A percentile compares a stretch with the other conserved stretches of the same genome.
These are phyloP conservation scores for Sardinella longiceps DNA, from an alignment of 2,797 vertebrate genomes.

Conservation along the genomic window DNA sequence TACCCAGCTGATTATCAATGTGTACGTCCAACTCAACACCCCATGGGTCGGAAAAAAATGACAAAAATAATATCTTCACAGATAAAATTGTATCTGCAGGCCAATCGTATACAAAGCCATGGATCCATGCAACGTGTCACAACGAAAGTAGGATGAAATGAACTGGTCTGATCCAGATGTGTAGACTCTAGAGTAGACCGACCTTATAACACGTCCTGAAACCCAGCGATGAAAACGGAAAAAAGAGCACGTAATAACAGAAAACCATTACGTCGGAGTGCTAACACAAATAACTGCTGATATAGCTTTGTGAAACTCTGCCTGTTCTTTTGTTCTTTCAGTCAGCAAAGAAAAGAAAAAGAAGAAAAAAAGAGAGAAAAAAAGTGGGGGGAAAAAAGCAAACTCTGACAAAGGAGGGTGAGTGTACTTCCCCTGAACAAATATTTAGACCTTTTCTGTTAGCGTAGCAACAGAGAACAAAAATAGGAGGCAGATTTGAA, in stretches of 20 bases:
- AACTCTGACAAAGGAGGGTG: neutral
- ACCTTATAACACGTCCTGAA: neutral
- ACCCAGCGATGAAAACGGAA: neutral
- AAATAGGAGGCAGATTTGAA: neutral
- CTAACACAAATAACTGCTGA: neutral
- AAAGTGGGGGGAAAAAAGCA: neutral
- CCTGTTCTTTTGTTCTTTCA: neutral
- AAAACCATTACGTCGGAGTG: neutral
- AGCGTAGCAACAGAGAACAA: constrained; percentile 6
- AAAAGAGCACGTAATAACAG: neutral
- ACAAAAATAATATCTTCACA: neutral
- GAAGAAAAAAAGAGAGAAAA: neutral
- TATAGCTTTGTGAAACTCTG: neutral
- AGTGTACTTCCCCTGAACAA: neutral
- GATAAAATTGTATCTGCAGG: neutral
- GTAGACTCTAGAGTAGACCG: neutral
- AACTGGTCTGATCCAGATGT: neutral
- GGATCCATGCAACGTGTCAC: neutral
- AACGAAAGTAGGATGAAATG: neutral
- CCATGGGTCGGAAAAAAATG: neutral
- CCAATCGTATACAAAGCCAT: neutral
- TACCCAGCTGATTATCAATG: neutral
- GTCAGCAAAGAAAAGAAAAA: neutral
- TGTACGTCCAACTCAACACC: neutral
- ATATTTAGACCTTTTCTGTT: constrained; percentile 14